These are phyloP conservation scores for Ceratotherium simum DNA, from an alignment of 2,113 vertebrate species.

Conservation along the genomic window DNA sequence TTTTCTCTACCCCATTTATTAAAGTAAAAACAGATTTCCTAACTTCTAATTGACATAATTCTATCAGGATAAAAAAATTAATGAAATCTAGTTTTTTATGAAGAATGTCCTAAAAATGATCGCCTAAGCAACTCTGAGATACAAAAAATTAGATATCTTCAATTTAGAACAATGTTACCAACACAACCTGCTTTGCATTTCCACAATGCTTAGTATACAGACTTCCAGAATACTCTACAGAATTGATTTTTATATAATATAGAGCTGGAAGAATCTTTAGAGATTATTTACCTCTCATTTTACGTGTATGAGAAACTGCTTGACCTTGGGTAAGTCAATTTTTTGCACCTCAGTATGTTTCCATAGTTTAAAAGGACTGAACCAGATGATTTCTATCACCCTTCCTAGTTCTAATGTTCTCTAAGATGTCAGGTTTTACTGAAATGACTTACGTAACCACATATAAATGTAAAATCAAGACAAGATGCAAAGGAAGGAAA, in stretches of 20 bases:
- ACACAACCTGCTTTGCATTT: background rate
- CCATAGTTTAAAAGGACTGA: background rate
- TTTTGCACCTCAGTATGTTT: constrained; percentile 23
- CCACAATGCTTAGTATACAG: background rate
- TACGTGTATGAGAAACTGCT: constrained; percentile 24
- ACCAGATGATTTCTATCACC: background rate
- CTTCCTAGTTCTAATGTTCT: background rate
- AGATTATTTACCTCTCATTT: background rate
- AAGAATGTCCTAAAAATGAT: background rate
- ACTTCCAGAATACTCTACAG: background rate
- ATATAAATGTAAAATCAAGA: background rate
- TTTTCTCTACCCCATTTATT: background rate
- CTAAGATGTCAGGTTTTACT: background rate
- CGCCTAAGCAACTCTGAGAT: background rate
- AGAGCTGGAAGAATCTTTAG: background rate
- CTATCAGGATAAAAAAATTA: constrained; percentile 3
- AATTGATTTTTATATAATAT: background rate
- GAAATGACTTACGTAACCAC: background rate
- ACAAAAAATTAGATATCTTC: constrained; percentile 1
- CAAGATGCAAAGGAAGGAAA: background rate
- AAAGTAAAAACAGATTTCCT: constrained; percentile 29
- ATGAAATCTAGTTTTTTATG: background rate
- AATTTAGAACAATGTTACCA: background rate
- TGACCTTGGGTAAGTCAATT: background rate
- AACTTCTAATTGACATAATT: background rate